phyloP scores from a whole-genome alignment of 2,797 vertebrate genomes.

The Pseudopleuronectes americanus region DNA sequence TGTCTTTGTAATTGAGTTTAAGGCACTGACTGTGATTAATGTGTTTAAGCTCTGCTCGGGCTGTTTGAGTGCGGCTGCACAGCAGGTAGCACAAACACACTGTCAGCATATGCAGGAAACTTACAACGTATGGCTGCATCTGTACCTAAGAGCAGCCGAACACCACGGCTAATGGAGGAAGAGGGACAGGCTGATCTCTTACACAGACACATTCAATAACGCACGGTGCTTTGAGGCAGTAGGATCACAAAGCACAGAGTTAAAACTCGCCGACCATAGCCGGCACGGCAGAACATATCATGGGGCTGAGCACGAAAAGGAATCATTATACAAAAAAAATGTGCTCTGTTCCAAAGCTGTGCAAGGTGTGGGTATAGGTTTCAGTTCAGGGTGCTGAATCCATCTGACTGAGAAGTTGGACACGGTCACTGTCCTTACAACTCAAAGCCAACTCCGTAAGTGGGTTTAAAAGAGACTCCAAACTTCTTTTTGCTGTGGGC shows the following conservation, averaged over 20 bases:
- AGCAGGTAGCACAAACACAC: constrained; percentile 66
- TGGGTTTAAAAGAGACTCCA: constrained; percentile 21
- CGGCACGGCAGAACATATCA: constrained; percentile 50
- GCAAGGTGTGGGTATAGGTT: constrained; percentile 30
- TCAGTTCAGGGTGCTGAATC: constrained; percentile 31
- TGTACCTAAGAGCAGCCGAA: constrained; percentile 39
- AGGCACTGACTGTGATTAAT: constrained; percentile 76
- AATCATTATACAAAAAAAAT: constrained; percentile 48
- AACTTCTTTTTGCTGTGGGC: constrained; percentile 17
- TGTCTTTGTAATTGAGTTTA: constrained; percentile 73
- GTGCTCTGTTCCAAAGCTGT: constrained; percentile 31
- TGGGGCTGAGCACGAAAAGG: constrained; percentile 41
- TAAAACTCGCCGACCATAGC: constrained; percentile 35
- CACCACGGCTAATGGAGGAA: constrained; percentile 49
- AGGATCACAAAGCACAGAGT: constrained; percentile 45
- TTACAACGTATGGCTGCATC: constrained; percentile 30
- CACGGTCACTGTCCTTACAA: constrained; percentile 29
- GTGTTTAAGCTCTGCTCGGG: constrained; percentile 52
- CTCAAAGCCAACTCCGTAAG: constrained; percentile 28
- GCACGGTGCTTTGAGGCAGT: constrained; percentile 55
- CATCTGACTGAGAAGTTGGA: constrained; percentile 34
- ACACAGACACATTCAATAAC: constrained; percentile 64
- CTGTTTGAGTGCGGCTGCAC: constrained; percentile 45
- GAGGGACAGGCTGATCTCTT: constrained; percentile 51
- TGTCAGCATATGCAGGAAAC: constrained; percentile 61